Evolutionary conservation across 2,888 invertebrate genomes (phyloP).

Genomic region (Acholoe squamosa): DNA sequence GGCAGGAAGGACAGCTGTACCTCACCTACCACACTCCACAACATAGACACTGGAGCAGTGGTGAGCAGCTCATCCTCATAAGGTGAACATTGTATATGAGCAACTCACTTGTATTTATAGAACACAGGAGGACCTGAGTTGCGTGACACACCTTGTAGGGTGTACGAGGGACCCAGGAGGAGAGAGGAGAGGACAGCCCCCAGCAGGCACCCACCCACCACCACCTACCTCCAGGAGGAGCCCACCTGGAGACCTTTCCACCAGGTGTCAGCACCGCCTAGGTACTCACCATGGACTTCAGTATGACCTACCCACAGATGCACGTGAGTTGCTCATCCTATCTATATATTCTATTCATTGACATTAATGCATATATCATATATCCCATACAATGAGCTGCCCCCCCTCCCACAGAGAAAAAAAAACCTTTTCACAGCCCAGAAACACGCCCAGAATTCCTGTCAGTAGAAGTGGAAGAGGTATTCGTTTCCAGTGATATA

Average conservation of each 20-base stretch:
- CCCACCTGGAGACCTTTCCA: background rate
- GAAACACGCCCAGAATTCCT: too few species aligned
- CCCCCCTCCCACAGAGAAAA: background rate
- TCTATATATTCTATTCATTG: too few species aligned
- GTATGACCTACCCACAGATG: slow-evolving; percentile 57
- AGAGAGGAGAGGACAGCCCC: background rate
- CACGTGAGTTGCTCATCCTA: slow-evolving; percentile 43
- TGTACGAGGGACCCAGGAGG: background rate
- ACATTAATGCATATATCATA: background rate
- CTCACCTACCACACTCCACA: background rate
- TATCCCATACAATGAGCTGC: background rate
- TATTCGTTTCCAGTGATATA: too few species aligned
- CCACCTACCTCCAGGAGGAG: background rate
- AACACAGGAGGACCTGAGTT: background rate
- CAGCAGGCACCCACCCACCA: too few species aligned
- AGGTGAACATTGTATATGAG: background rate
- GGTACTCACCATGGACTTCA: slow-evolving; percentile 39
- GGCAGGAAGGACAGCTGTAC: background rate
- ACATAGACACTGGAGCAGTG: background rate
- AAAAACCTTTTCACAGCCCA: background rate
- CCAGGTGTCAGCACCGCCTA: background rate
- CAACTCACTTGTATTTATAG: background rate
- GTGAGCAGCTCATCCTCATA: background rate
- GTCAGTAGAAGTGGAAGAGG: too few species aligned
- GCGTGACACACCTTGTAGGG: too few species aligned